Base-by-base conservation (phyloP, 2,888 invertebrate species). In the Pegoplata infirma region DNA sequence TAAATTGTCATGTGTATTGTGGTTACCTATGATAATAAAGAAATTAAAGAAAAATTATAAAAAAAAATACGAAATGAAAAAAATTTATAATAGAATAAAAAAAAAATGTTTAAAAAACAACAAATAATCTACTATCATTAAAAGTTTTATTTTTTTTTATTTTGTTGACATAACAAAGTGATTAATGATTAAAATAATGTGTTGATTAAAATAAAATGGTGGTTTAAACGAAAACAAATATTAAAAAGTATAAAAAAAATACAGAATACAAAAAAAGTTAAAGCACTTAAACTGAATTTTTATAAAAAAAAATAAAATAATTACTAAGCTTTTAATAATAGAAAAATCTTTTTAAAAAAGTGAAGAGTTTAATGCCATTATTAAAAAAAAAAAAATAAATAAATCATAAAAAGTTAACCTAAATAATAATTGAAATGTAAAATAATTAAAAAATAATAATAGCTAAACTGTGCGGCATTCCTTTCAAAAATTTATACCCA, bases 61-160 rank as follows among this genome's bases (percentile, higher is more conserved):
- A 25, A 3, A 64, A 64, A 56, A 28, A 58, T 51, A 21, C 17
- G 40, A 12, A 72, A 19, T 32, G 2, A 63, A 56, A 25, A 23
- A 28, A 17, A 47, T 25, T 3, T 25, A n/a, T n/a, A 40, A 46
- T 23, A 17, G n/a, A 46, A 21, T 44, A 28, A 19, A 59, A 32
- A 49, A 40, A 51, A 69, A 25, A 17, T n/a, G 25, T n/a, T 25
- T 44, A 40, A 2, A 44, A 53, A 55, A 21, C 10, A 19, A 51
- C 36, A 53, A 66, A 55, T 23, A n/a, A 53, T n/a, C 21, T n/a
- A 21, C 3, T 17, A 12, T 21, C 8, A 53, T 14, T 25, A 16
- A 14, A 63, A 63, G 5, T 47, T 25, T n/a, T 47, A 28, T 16
- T 32, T 10, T 32, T 32, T 32, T 32, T 32, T 32, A 2, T 7